Conservation (phyloP, 2,888 invertebrate genomes). For the Ichneumon xanthorius region DNA sequence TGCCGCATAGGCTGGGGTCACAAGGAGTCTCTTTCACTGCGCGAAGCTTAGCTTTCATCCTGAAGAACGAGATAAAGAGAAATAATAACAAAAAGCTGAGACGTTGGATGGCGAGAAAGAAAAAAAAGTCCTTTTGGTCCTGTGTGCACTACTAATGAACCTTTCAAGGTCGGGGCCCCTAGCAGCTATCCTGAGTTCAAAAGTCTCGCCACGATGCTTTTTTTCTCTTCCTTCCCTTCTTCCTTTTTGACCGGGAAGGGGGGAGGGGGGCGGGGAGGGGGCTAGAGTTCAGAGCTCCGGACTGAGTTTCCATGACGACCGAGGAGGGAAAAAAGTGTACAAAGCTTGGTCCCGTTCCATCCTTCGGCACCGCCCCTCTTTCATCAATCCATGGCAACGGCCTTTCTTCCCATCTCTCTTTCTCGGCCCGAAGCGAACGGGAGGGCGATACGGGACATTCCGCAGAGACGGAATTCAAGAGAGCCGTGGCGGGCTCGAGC, state of each 20-base stretch:
- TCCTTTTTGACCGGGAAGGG: slow-evolving; percentile 14
- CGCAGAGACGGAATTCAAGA: slow-evolving; percentile 28
- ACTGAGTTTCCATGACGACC: slow-evolving; percentile 62
- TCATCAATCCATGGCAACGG: slow-evolving; percentile 61
- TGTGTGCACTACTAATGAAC: slow-evolving; percentile 66
- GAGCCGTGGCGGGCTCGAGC: not conserved
- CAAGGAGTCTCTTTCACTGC: slow-evolving; percentile 58
- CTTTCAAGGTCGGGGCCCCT: slow-evolving; percentile 66
- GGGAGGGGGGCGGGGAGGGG: not conserved
- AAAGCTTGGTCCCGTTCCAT: slow-evolving; percentile 59
- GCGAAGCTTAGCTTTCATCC: slow-evolving; percentile 51
- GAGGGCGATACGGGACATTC: slow-evolving; percentile 14
- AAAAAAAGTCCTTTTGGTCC: slow-evolving; percentile 48
- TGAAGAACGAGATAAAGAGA: slow-evolving; percentile 40
- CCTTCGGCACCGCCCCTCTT: slow-evolving; percentile 54
- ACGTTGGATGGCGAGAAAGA: slow-evolving; percentile 21
- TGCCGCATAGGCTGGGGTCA: slow-evolving; percentile 19
- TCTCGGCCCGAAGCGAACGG: not conserved
- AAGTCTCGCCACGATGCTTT: slow-evolving; percentile 57
- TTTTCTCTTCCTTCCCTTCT: slow-evolving; percentile 2
- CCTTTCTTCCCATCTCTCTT: slow-evolving; percentile 4
- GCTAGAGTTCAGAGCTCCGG: slow-evolving; percentile 55
- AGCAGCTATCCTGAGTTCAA: slow-evolving; percentile 38
- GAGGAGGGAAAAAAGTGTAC: slow-evolving; percentile 47
- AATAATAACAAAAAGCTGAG: slow-evolving; percentile 39